A percentile compares a stretch with the other conserved stretches of the same genome.
Evolutionary conservation across 2,113 vertebrate genomes (phyloP).

Genomic region (Actinemys pallida): DNA sequence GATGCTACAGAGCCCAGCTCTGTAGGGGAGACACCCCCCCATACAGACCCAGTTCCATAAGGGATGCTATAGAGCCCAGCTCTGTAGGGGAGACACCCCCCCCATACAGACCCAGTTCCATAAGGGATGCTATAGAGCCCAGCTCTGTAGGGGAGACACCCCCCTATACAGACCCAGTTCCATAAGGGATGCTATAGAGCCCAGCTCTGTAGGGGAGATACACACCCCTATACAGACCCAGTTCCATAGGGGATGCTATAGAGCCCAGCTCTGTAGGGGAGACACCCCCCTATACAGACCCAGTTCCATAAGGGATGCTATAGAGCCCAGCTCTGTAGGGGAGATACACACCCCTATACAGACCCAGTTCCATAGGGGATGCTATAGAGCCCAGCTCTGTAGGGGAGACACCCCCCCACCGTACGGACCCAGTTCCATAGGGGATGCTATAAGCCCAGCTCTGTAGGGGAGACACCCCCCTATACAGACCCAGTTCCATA

Average conservation of each 20-base stretch:
- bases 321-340: neutral
- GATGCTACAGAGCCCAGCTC: neutral
- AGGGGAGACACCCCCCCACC: neutral
- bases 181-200: accelerated
- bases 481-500: accelerated
- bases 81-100: neutral
- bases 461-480: neutral
- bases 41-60: accelerated
- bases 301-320: neutral
- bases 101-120: accelerated
- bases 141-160: neutral
- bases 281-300: too few species aligned
- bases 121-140: neutral
- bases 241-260: neutral
- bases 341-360: neutral
- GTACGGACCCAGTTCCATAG: accelerated
- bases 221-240: accelerated
- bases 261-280: neutral
- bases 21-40: neutral
- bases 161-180: accelerated
- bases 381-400: neutral
- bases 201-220: too few species aligned
- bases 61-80: neutral
- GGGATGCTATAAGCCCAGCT: neutral
- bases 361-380: accelerated